Percentiles rank a stretch among this genome's conserved stretches.
Evolutionary conservation across 2,888 invertebrate species (phyloP).

Genomic region (Falcaria lacertinaria): DNA sequence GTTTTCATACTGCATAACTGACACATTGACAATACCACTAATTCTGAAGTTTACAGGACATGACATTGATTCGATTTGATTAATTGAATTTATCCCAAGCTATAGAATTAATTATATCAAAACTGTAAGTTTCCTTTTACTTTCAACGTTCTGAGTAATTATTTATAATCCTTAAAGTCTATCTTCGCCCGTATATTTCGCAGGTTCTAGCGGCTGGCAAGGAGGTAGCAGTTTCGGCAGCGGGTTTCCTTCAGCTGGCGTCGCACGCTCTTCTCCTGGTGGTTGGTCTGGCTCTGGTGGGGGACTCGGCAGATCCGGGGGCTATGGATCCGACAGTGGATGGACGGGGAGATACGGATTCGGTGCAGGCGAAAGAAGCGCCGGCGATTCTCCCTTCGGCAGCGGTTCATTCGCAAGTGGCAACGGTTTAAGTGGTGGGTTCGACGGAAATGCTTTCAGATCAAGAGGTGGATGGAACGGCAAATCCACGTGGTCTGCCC

Average conservation of each 20-base stretch:
- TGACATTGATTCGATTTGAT: no score
- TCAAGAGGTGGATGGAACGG: conserved; percentile 14
- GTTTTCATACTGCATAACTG: no score
- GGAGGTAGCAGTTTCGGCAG: conserved; percentile 19
- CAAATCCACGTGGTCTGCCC: conserved; percentile 8
- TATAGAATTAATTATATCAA: not conserved
- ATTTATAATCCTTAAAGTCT: not conserved
- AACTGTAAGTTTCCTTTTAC: not conserved
- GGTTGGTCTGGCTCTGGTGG: conserved; percentile 16
- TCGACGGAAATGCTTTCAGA: conserved; percentile 5
- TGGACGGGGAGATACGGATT: conserved; percentile 7
- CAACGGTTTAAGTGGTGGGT: not conserved
- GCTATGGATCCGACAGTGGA: conserved; percentile 3
- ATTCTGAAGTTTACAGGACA: no score
- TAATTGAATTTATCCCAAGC: no score
- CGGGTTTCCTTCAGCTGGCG: conserved; percentile 13
- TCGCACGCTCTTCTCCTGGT: conserved; percentile 15
- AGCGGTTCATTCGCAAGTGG: conserved; percentile 6
- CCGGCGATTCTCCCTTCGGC: conserved; percentile 1
- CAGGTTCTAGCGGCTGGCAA: conserved; percentile 37
- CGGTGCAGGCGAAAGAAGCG: conserved; percentile 10
- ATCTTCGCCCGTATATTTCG: not conserved
- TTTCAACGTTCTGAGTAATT: not conserved
- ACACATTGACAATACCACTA: no score
- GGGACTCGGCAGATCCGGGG: conserved; percentile 10